These are phyloP conservation scores for Cuniculus paca DNA, from an alignment of 2,797 vertebrate genomes.

Conservation along the genomic window DNA sequence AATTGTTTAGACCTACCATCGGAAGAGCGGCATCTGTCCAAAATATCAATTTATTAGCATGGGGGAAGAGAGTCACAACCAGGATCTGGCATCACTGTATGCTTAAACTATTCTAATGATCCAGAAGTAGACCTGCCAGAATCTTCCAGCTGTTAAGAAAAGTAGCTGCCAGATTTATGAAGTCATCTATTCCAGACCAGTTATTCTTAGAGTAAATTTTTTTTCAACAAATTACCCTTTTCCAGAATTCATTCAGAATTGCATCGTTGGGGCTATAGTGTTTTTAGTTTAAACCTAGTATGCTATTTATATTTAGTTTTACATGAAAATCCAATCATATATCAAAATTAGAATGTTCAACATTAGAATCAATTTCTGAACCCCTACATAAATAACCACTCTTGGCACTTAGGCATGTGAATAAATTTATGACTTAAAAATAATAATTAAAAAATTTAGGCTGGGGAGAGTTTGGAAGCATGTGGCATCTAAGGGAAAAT, in stretches of 20 bases:
- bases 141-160: slow-evolving; percentile 84
- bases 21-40: slow-evolving; percentile 57
- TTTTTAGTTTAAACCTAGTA: slow-evolving; percentile 49
- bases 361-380: neutral
- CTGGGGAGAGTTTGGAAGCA: slow-evolving; percentile 60
- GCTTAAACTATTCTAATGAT: slow-evolving; percentile 83
- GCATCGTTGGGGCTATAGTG: neutral
- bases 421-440: neutral
- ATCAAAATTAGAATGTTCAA: slow-evolving; percentile 27
- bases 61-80: slow-evolving; percentile 61
- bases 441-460: neutral
- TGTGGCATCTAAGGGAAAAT: neutral
- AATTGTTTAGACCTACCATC: neutral
- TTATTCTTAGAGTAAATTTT: slow-evolving; percentile 68
- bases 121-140: slow-evolving; percentile 74
- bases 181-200: slow-evolving; percentile 66
- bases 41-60: slow-evolving; percentile 70
- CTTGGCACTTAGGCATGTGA: neutral
- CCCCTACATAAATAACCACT: neutral
- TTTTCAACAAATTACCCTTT: slow-evolving; percentile 35
- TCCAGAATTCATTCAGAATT: slow-evolving; percentile 47
- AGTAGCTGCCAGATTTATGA: slow-evolving; percentile 81
- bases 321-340: slow-evolving; percentile 28
- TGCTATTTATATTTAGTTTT: slow-evolving; percentile 55
- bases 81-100: slow-evolving; percentile 72